Percentiles rank a stretch among this genome's conserved stretches.
Conservation (phyloP, 2,888 invertebrate genomes). For the Octonoba sinensis region DNA sequence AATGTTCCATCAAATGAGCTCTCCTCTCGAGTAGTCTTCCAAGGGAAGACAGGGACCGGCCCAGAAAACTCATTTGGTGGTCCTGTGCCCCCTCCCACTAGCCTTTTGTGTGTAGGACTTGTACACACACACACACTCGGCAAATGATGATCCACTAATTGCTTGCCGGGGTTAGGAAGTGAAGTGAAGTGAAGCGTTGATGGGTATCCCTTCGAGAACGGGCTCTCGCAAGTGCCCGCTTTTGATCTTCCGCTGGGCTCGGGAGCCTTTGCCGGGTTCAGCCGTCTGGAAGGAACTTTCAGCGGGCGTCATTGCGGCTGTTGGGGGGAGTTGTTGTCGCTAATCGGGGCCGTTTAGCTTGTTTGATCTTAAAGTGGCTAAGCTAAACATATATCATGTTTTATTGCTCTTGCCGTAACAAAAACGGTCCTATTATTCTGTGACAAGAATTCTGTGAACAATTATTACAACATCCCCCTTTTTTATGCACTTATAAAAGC, state of each 20-base stretch:
- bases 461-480: too few relatives aligned
- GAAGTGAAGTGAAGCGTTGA: constrained; percentile 3
- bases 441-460: too few relatives aligned
- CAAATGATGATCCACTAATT: constrained; percentile 8
- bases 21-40: not conserved
- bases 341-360: not conserved
- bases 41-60: not conserved
- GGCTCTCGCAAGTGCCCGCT: not conserved
- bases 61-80: constrained; percentile 3
- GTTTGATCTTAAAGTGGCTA: too few relatives aligned
- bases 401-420: too few relatives aligned
- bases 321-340: not conserved
- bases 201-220: not conserved
- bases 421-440: too few relatives aligned
- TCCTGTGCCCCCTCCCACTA: not conserved
- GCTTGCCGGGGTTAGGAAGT: not conserved
- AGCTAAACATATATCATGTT: too few relatives aligned
- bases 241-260: constrained; percentile 6
- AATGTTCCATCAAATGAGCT: constrained; percentile 10
- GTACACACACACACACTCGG: not conserved
- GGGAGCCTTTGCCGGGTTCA: constrained; percentile 2
- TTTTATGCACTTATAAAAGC: too few relatives aligned
- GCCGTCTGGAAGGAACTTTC: not conserved
- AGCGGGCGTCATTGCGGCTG: not conserved
- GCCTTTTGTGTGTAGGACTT: constrained; percentile 3